Conservation (phyloP, 1,140 invertebrate species). For the Microvelia longipes region DNA sequence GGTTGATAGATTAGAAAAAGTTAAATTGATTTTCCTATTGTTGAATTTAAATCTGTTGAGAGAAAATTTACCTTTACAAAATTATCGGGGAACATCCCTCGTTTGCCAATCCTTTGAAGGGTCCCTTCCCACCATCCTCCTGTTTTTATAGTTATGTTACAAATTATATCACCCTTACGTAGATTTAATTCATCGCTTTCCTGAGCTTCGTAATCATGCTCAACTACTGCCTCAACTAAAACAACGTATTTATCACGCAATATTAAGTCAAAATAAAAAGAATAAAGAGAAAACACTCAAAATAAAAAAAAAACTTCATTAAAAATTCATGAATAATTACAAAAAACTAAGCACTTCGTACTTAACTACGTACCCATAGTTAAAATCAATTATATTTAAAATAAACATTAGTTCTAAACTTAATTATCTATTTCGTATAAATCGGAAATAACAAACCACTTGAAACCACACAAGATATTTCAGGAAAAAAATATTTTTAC, state of each 20-base stretch:
- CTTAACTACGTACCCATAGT: not conserved
- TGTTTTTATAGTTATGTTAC: conserved; percentile 60
- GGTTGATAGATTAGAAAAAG: not conserved
- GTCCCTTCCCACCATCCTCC: conserved; percentile 96
- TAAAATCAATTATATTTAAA: not conserved
- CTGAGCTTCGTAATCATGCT: conserved; percentile 64
- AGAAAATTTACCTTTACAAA: conserved; percentile 57
- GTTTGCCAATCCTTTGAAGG: conserved; percentile 57
- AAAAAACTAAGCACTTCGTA: no score
- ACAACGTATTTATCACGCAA: not conserved
- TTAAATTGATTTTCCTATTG: no score
- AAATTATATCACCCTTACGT: conserved; percentile 76
- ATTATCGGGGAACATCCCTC: conserved; percentile 95
- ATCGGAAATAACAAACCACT: not conserved
- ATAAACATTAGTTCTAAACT: not conserved
- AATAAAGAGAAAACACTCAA: no score
- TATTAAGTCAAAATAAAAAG: not conserved
- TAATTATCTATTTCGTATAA: not conserved
- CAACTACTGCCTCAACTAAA: conserved; percentile 58
- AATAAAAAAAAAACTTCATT: no score
- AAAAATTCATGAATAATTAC: no score
- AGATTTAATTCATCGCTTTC: conserved; percentile 72
- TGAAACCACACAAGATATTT: not conserved
- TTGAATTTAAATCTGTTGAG: no score
- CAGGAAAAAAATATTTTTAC: no score